Conservation (phyloP, 2,113 vertebrate genomes). For the Orthonyx spaldingii region DNA sequence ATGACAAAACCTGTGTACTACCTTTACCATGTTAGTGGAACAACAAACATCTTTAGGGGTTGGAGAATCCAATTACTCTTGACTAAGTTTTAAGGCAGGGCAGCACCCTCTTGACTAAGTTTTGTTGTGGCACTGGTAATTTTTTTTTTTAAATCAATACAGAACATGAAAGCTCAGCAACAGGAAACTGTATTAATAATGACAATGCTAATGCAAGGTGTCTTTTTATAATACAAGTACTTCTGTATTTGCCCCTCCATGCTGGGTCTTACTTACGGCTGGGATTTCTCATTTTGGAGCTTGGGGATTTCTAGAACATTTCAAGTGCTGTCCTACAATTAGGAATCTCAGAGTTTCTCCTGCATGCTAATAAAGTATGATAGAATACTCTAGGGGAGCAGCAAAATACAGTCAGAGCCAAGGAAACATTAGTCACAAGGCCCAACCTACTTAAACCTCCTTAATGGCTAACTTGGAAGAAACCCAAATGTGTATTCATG, state of each 20-base stretch:
- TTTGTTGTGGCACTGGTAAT: neutral
- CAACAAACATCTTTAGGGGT: neutral
- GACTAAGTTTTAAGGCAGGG: neutral
- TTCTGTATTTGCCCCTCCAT: neutral
- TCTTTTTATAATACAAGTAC: neutral
- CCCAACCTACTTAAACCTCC: constrained; percentile 24
- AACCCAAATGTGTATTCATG: neutral
- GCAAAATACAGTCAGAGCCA: neutral
- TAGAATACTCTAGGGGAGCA: neutral
- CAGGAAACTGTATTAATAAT: neutral
- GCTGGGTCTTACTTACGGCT: neutral
- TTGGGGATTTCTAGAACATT: neutral
- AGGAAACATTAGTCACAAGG: constrained; percentile 29
- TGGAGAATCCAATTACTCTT: neutral
- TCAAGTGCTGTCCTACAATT: neutral
- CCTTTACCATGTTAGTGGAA: neutral
- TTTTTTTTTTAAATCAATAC: neutral
- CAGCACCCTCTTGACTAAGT: neutral
- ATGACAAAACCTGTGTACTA: neutral
- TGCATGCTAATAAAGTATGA: neutral
- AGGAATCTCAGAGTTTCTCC: neutral
- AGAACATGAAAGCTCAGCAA: neutral
- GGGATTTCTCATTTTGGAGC: neutral
- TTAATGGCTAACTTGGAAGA: constrained; percentile 6
- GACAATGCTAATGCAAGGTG: neutral